phyloP scores from a whole-genome alignment of 2,888 invertebrate genomes.

The Phasia obesa region DNA sequence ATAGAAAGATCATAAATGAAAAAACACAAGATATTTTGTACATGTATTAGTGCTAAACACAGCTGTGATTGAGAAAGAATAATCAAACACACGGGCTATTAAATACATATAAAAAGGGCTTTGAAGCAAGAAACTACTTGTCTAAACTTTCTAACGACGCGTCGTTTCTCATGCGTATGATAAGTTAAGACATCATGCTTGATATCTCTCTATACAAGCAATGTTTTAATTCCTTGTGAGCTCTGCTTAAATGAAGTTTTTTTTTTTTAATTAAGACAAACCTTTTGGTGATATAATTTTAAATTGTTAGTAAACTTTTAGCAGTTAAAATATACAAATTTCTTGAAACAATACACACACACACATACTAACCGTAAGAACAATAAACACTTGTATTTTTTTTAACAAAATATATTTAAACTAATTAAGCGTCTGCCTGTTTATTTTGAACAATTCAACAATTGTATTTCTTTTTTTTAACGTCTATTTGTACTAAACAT shows the following conservation, averaged over 20 bases:
- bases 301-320: slow-evolving; percentile 37
- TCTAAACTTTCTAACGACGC: too few species aligned
- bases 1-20: too few species aligned
- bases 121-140: too few species aligned
- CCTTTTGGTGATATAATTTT: slow-evolving; percentile 6
- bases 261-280: slow-evolving; percentile 9
- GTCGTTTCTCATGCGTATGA: too few species aligned
- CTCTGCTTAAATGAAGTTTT: not conserved
- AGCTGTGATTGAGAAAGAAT: too few species aligned
- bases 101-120: too few species aligned
- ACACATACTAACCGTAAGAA: slow-evolving; percentile 14
- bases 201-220: too few species aligned
- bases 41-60: too few species aligned
- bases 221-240: slow-evolving; percentile 1
- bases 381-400: slow-evolving; percentile 35
- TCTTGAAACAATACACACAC: slow-evolving; percentile 1
- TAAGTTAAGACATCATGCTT: too few species aligned
- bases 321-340: not conserved
- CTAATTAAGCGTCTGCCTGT: slow-evolving; percentile 53
- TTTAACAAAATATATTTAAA: slow-evolving; percentile 30
- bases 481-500: slow-evolving; percentile 45
- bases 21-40: too few species aligned
- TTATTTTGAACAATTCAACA: slow-evolving; percentile 29
- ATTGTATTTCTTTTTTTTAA: slow-evolving; percentile 20
- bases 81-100: too few species aligned